Evolutionary conservation across 53 echinoderm and acorn worm genomes (phyloP), one percentile per base, ranked within the genome.

Genomic region (Actinopyga echinites): DNA sequence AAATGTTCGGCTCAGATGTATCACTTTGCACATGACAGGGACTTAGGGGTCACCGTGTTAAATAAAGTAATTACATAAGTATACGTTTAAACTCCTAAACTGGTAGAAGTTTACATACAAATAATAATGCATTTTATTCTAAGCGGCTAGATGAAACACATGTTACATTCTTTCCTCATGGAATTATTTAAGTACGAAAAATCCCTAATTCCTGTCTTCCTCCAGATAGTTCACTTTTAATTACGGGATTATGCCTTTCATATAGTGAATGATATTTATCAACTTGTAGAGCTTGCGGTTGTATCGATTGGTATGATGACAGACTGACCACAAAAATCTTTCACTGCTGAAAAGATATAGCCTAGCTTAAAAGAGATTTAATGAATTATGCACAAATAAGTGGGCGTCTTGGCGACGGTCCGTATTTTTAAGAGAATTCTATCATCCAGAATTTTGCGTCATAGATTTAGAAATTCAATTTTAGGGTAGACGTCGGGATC

Each of bases 381-480:
- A 71, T 44, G 44, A 21, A 71, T 43, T 43, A 71, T 49, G 49
- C 49, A 49, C 49, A 49, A 49, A 49, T 49, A 26, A 71, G 36
- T 71, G 71, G 71, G 71, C 71, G 71, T 44, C 71, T 71, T 71
- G 44, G 71, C 71, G 71, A 71, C 71, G 44, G 71, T 40, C 37
- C 71, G 40, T 71, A 71, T 43, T 71, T 43, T 71, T 34, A 22
- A 44, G 71, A 44, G 44, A 71, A 71, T 71, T 71, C 71, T 71
- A 25, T 71, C 71, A 71, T 43, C 71, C 44, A 44, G 71, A 71
- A 71, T 71, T 71, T 71, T 71, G 44, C 71, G 71, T 71, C 71
- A 71, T 71, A 42, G 71, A 71, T 71, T 71, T 42, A 71, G 15
- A 71, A 71, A 71, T 71, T 71, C 71, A 71, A 71, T 71, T 71